These are phyloP conservation scores for Trissolcus basalis DNA, from an alignment of 1,140 invertebrate genomes.

Conservation along the genomic window DNA sequence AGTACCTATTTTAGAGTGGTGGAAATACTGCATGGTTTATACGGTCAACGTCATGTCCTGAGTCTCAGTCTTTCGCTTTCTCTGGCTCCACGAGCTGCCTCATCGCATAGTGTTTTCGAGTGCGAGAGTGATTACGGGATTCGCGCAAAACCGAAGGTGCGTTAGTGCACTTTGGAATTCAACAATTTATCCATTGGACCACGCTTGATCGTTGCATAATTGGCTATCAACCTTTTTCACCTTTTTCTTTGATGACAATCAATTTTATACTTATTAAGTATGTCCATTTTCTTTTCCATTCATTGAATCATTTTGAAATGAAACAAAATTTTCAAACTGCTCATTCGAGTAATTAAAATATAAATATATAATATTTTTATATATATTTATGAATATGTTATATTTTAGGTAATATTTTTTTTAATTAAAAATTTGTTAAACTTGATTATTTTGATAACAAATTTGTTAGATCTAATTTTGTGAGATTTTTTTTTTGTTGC, in stretches of 20 bases:
- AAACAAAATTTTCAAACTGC: too few species aligned
- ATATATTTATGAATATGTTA: too few species aligned
- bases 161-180: conserved; percentile 8
- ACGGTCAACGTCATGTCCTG: conserved; percentile 66
- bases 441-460: too few species aligned
- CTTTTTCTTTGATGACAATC: background rate
- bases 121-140: conserved; percentile 45
- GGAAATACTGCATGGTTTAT: conserved; percentile 73
- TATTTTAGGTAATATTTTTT: too few species aligned
- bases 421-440: too few species aligned
- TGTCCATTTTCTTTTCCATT: too few species aligned
- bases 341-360: too few species aligned
- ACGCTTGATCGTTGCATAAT: background rate
- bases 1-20: conserved; percentile 60
- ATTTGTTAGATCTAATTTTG: too few species aligned
- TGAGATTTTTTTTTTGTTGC: too few species aligned
- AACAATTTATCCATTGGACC: background rate
- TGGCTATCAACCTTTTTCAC: background rate
- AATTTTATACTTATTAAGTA: too few species aligned
- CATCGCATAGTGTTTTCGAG: conserved; percentile 54
- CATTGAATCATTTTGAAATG: too few species aligned
- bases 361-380: too few species aligned
- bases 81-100: conserved; percentile 63
- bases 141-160: conserved; percentile 31
- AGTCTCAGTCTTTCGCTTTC: conserved; percentile 75